Evolutionary conservation across 1,140 invertebrate species (phyloP), one percentile per base, ranked within the genome.

Genomic region (Sycobia sp.): DNA sequence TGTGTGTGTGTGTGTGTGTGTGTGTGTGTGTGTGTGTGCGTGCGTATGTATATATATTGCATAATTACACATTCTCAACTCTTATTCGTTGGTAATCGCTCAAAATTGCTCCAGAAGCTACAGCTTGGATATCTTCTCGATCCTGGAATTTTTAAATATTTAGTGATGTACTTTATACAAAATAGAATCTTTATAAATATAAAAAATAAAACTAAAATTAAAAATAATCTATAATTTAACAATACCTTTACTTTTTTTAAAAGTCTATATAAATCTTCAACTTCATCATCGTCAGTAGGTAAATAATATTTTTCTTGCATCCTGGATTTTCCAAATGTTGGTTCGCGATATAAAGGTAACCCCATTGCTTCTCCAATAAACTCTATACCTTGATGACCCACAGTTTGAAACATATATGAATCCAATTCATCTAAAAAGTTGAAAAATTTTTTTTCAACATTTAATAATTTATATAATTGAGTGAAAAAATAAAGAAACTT

Each of bases 401-500:
- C 97, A 53, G 95, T 97, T 84, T 99, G 97, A 78, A 98, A 99
- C 97, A 99, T 99, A 75, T 95, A 99, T 75, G 96, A 99, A 81
- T 99, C 97, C 66, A 99, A 78, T 79, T 99, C 97, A 86, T 95
- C 92, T 93, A 71, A 82, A 78, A 32, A 32, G 29, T 32, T n/a
- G 29, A 32, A 32, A 32, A 32, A 32, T 11, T 32, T 32, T 32
- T 32, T 7, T 32, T 32, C 29, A 18, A 16, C 3, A 18, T 41
- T 16, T 49, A 49, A 29, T 11, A 49, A n/a, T 49, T 16, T 49
- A 32, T 14, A 49, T 10, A 16, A n/a, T n/a, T 27, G 18, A 3
- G n/a, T 55, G 27, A 55, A 18, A 10, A 23, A 29, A 41, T 29
- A 32, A 7, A 32, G 11, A 32, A 32, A 32, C 4, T 32, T 4